Base-by-base conservation (phyloP, 1,140 invertebrate genomes). In the Portunus trituberculatus region DNA sequence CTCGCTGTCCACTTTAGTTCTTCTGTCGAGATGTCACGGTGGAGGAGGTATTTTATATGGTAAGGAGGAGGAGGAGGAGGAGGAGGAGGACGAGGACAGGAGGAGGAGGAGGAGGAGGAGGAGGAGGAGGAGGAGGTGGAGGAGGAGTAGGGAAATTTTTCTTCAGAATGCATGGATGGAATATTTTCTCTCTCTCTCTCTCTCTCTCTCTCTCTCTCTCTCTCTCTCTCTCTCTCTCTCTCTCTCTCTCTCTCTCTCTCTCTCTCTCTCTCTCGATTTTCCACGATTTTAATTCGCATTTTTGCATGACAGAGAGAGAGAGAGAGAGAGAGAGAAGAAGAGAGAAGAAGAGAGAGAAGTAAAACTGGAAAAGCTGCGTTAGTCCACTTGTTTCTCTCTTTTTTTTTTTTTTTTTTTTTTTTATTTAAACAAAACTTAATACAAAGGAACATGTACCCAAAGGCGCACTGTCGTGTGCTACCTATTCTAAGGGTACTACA, bases 51-150 rank as follows among this genome's bases (percentile, higher is more conserved):
- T 59, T 59, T 59, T 59, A 59, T 59, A 59, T 59, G 52, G 52
- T 59, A 59, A 59, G 3, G 52, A 59, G 52, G 52, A 59, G 52
- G 52, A 59, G 52, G 52, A 59, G 52, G 52, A n/a, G 67, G 67
- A 76, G 67, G 67, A 76, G 25, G 67, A 76, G n/a, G 67, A 76
- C 1, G 67, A 76, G n/a, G 67, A 76, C 10, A 76, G n/a, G 67
- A 76, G n/a, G 67, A 76, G 67, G 20, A 76, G 67, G 67, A 76
- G 67, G 67, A 76, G 67, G 67, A 76, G 67, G 67, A n/a, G 67
- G 25, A n/a, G 67, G 67, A 76, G 67, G 67, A n/a, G 67, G 67
- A 76, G 67, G 67, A 76, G 67, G 20, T n/a, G 6, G 67, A 25
- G 6, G 6, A 20, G 52, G 25, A n/a, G 67, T 0, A 76, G 67